Conservation (phyloP, 2,888 invertebrate genomes). For the Macroteleia sp. region DNA sequence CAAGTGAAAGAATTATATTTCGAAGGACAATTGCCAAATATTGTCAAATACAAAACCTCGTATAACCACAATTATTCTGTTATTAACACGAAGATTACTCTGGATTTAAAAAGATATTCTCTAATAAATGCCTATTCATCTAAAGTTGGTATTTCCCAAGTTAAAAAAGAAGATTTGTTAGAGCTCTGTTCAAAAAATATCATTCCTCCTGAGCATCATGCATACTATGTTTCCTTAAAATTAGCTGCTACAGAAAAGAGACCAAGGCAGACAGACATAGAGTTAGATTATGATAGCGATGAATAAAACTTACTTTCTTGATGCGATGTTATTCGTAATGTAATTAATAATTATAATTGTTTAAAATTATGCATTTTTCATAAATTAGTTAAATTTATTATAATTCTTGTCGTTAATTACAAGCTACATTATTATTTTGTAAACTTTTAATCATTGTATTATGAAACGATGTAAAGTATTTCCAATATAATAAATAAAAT, state of each 20-base stretch:
- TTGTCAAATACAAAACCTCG: constrained; percentile 14
- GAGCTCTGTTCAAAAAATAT: constrained; percentile 28
- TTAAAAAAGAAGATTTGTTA: constrained; percentile 18
- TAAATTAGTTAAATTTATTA: no score
- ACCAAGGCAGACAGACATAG: neutral
- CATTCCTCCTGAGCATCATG: constrained; percentile 17
- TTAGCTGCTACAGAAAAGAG: constrained; percentile 3
- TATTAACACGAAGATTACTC: constrained; percentile 1
- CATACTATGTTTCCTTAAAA: constrained; percentile 12
- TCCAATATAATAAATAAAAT: no score
- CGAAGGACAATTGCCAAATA: constrained; percentile 11
- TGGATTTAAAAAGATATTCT: neutral
- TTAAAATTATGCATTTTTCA: neutral
- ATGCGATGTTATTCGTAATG: neutral
- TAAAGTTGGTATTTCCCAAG: constrained; percentile 16
- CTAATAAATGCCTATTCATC: constrained; percentile 16
- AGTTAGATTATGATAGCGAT: neutral
- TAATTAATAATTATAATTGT: neutral
- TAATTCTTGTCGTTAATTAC: no score
- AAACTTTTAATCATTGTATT: no score
- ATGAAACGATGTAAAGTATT: no score
- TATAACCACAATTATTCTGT: constrained; percentile 4
- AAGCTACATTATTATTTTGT: no score
- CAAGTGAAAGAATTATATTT: constrained; percentile 14
- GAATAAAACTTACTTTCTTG: constrained; percentile 2